phyloP scores from a whole-genome alignment of 92 coral and sea anemone species.

The Phenganax marumi region DNA sequence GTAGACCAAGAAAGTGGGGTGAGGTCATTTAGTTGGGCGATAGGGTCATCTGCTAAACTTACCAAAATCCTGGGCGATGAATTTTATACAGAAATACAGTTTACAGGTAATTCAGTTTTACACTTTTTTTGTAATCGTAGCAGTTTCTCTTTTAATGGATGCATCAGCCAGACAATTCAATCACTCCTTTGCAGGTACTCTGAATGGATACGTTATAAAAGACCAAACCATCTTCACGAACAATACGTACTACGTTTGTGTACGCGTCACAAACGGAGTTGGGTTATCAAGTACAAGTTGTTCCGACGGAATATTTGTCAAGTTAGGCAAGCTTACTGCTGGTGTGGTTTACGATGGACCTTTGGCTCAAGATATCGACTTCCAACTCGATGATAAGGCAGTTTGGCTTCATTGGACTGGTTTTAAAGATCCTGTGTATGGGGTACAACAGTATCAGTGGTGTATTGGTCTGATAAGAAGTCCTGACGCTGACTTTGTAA shows the following conservation, averaged over 20 bases:
- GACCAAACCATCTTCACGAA: slow-evolving; percentile 70
- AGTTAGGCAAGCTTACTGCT: slow-evolving; percentile 77
- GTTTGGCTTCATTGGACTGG: slow-evolving; percentile 95
- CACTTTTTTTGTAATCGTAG: not conserved
- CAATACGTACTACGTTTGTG: slow-evolving; percentile 73
- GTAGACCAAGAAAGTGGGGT: slow-evolving; percentile 80
- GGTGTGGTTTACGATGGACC: slow-evolving; percentile 89
- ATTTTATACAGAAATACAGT: slow-evolving; percentile 54
- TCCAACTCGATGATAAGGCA: slow-evolving; percentile 86
- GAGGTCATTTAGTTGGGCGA: slow-evolving; percentile 68
- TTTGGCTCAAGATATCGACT: slow-evolving; percentile 70
- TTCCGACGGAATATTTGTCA: slow-evolving; percentile 63
- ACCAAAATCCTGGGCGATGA: slow-evolving; percentile 35
- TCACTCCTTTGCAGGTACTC: slow-evolving; percentile 37
- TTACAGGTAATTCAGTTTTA: slow-evolving; percentile 4
- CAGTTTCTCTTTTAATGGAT: not conserved
- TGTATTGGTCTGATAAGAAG: slow-evolving; percentile 68
- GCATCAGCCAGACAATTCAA: not conserved
- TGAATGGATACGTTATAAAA: slow-evolving; percentile 71
- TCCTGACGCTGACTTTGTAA: slow-evolving; percentile 29
- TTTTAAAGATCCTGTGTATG: slow-evolving; percentile 85
- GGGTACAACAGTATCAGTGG: slow-evolving; percentile 77
- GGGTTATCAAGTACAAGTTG: slow-evolving; percentile 82
- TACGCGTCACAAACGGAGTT: slow-evolving; percentile 86
- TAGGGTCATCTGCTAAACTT: slow-evolving; percentile 54